Conservation (phyloP, 2,888 invertebrate genomes). For the Drosophila prostipennis region DNA sequence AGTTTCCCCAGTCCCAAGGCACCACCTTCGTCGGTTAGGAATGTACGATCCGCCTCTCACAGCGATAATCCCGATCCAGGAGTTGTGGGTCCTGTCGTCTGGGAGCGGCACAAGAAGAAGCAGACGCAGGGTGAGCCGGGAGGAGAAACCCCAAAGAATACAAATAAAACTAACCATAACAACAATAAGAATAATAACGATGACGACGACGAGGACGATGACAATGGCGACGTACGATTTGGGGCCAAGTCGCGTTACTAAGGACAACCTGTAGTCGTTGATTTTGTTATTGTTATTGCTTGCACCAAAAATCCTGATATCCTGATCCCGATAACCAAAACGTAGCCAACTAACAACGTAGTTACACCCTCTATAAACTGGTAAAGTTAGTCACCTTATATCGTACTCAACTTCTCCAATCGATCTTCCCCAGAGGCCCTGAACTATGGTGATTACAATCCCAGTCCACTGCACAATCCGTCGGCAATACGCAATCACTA, state of each 20-base stretch:
- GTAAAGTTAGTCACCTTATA: slow-evolving; percentile 24
- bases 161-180: slow-evolving; percentile 3
- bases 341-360: slow-evolving; percentile 38
- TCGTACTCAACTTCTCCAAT: slow-evolving; percentile 59
- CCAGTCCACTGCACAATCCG: slow-evolving; percentile 82
- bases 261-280: slow-evolving; percentile 67
- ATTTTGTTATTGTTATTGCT: slow-evolving; percentile 44
- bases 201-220: slow-evolving; percentile 45
- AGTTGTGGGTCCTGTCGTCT: slow-evolving; percentile 92
- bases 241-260: slow-evolving; percentile 71
- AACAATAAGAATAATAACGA: slow-evolving; percentile 12
- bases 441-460: slow-evolving; percentile 70
- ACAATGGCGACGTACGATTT: slow-evolving; percentile 67
- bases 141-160: slow-evolving; percentile 36
- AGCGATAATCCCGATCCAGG: slow-evolving; percentile 93
- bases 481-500: slow-evolving; percentile 83
- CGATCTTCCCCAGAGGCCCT: slow-evolving; percentile 74
- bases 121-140: slow-evolving; percentile 73
- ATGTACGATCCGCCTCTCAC: slow-evolving; percentile 86
- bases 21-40: slow-evolving; percentile 61
- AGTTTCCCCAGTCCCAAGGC: slow-evolving; percentile 80
- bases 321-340: slow-evolving; percentile 49
- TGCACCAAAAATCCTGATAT: slow-evolving; percentile 24
- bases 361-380: slow-evolving; percentile 6
- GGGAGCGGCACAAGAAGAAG: slow-evolving; percentile 90